phyloP scores from a whole-genome alignment of 2,797 vertebrate species.

The Selene dorsalis region DNA sequence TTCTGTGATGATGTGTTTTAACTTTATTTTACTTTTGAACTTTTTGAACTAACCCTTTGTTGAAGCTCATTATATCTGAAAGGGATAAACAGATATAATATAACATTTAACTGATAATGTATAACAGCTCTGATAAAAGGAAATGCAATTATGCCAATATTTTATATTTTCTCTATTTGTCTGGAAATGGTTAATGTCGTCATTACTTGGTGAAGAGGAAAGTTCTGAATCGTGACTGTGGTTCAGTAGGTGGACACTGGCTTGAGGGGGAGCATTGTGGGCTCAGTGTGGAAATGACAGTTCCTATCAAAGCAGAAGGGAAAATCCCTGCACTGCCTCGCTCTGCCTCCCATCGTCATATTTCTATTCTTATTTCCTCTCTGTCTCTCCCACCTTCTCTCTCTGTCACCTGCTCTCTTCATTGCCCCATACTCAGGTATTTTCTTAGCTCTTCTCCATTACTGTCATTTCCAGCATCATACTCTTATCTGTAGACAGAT shows the following conservation, averaged over 20 bases:
- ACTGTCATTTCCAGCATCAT: conserved; percentile 59
- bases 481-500: conserved; percentile 59
- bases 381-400: conserved; percentile 6
- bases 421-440: conserved; percentile 45
- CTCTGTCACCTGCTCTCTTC: conserved; percentile 16
- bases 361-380: conserved; percentile 42
- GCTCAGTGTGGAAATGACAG: conserved; percentile 25
- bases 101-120: neutral
- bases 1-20: neutral
- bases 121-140: neutral
- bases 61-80: neutral
- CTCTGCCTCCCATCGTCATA: conserved; percentile 14
- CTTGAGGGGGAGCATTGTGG: conserved; percentile 5
- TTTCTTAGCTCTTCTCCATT: conserved; percentile 52
- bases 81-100: neutral
- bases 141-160: neutral
- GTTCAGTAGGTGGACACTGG: conserved; percentile 17
- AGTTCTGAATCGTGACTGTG: conserved; percentile 28
- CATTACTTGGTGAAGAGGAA: conserved; percentile 8
- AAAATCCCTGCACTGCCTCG: conserved; percentile 14
- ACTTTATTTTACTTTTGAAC: neutral
- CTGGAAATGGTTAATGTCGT: conserved; percentile 7
- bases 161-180: conserved; percentile 8
- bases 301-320: conserved; percentile 11
- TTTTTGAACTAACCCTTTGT: no score